Conservation (phyloP, 2,113 vertebrate genomes). For the Peromyscus californicus region DNA sequence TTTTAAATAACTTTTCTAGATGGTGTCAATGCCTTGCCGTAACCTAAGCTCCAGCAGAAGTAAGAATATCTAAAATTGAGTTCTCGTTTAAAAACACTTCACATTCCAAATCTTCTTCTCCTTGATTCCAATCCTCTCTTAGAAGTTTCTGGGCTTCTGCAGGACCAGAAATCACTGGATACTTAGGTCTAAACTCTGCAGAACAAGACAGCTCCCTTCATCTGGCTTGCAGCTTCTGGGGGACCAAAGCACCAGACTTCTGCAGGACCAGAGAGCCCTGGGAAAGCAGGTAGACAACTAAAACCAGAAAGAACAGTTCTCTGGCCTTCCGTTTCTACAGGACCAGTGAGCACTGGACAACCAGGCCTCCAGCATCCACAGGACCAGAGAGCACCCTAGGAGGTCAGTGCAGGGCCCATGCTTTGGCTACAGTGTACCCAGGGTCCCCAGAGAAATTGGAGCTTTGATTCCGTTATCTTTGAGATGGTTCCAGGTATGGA, state of each 20-base stretch:
- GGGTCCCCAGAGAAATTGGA: neutral
- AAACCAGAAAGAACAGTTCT: neutral
- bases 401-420: neutral
- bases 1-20: slow-evolving; percentile 53
- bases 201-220: neutral
- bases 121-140: slow-evolving; percentile 1
- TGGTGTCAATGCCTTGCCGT: slow-evolving; percentile 31
- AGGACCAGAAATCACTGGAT: neutral
- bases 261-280: neutral
- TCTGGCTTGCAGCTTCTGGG: neutral
- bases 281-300: neutral
- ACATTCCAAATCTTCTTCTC: neutral
- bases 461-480: neutral
- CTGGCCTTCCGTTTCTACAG: neutral
- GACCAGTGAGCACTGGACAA: neutral
- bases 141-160: neutral
- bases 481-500: neutral
- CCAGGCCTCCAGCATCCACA: neutral
- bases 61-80: slow-evolving; percentile 30
- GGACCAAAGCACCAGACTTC: neutral
- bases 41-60: slow-evolving; percentile 29
- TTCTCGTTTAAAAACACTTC: slow-evolving; percentile 46
- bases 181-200: neutral
- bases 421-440: neutral
- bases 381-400: neutral